Conservation (phyloP, 1,140 invertebrate species). For the Drosophila tani region DNA sequence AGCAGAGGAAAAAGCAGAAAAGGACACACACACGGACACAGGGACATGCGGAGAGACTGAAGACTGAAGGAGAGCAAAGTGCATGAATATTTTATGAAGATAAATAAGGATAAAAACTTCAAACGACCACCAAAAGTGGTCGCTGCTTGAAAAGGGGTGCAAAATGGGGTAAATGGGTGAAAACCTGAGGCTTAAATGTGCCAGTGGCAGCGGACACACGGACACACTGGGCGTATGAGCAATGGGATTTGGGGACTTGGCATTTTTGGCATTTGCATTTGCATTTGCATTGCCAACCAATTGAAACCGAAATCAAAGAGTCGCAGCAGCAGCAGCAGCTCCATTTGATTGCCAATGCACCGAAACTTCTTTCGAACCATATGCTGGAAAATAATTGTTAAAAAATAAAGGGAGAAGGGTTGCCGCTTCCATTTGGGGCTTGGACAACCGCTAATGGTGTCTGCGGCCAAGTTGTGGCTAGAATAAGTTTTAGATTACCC, state of each 20-base stretch:
- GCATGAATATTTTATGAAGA: slow-evolving; percentile 83
- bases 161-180: neutral
- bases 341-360: slow-evolving; percentile 21
- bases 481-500: slow-evolving; percentile 34
- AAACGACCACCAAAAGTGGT: slow-evolving; percentile 75
- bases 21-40: slow-evolving; percentile 14
- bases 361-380: slow-evolving; percentile 24
- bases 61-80: slow-evolving; percentile 48
- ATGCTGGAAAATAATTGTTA: slow-evolving; percentile 14
- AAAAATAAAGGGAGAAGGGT: neutral
- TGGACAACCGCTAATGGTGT: slow-evolving; percentile 70
- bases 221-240: slow-evolving; percentile 62
- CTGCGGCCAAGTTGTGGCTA: slow-evolving; percentile 37
- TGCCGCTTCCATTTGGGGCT: slow-evolving; percentile 22
- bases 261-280: slow-evolving; percentile 22
- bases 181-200: neutral
- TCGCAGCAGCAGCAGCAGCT: neutral
- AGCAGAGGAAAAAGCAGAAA: neutral
- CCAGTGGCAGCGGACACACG: slow-evolving; percentile 4
- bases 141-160: slow-evolving; percentile 33
- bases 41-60: slow-evolving; percentile 5
- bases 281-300: slow-evolving; percentile 43
- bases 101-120: slow-evolving; percentile 83
- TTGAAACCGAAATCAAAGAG: slow-evolving; percentile 37
- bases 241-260: slow-evolving; percentile 52